These are phyloP conservation scores for Sitophilus oryzae DNA, from an alignment of 1,140 invertebrate species.

Conservation along the genomic window DNA sequence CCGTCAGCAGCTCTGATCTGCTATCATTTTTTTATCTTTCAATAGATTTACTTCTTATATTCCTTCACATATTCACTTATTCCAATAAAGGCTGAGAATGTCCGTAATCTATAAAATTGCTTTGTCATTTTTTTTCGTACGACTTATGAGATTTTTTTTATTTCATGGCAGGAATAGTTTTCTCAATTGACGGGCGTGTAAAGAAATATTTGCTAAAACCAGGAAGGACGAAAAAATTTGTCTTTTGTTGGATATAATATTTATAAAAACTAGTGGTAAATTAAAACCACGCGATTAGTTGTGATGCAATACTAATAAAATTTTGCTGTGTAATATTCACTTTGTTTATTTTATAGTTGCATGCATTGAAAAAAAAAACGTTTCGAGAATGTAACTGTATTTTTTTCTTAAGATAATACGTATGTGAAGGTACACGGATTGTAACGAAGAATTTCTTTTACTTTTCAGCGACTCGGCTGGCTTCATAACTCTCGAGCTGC, in stretches of 20 bases:
- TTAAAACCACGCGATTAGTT: too few relatives aligned
- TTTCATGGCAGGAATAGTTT: background rate
- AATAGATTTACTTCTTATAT: background rate
- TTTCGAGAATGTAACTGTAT: too few relatives aligned
- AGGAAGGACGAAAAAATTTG: background rate
- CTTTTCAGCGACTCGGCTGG: conserved; percentile 58
- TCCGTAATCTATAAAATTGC: background rate
- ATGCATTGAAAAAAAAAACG: background rate
- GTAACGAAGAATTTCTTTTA: conserved; percentile 6
- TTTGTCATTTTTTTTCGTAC: background rate
- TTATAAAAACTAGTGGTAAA: too few relatives aligned
- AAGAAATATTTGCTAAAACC: background rate
- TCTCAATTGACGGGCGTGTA: background rate
- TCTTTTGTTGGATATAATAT: too few relatives aligned
- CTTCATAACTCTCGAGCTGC: conserved; percentile 62
- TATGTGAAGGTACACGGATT: too few relatives aligned
- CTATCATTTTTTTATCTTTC: too few relatives aligned
- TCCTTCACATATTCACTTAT: background rate
- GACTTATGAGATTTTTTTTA: background rate
- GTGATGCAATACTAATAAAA: too few relatives aligned
- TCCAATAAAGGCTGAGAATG: background rate
- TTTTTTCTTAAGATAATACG: background rate
- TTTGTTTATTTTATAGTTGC: background rate
- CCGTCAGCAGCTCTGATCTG: too few relatives aligned
- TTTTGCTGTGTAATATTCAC: background rate